Conservation (phyloP, 1,140 invertebrate genomes). For the Thrips palmi region DNA sequence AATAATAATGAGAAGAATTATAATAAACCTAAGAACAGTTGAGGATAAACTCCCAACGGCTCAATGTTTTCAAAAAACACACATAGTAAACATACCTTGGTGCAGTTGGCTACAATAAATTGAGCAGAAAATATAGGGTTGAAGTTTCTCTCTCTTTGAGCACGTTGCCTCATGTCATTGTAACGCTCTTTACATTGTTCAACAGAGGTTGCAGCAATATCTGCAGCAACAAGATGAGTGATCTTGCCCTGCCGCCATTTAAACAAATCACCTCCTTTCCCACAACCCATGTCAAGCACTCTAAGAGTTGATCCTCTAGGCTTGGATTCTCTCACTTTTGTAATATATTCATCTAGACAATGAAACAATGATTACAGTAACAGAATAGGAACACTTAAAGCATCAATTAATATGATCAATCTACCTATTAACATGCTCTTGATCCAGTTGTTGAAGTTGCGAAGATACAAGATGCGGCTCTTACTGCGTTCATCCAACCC, state of each 20-base stretch:
- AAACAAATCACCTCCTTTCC: constrained; percentile 91
- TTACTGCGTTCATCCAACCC: constrained; percentile 58
- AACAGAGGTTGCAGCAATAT: constrained; percentile 84
- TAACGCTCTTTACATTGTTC: constrained; percentile 64
- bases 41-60: not conserved
- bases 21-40: constrained; percentile 4
- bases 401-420: constrained; percentile 12
- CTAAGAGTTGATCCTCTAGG: constrained; percentile 34
- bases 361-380: constrained; percentile 8
- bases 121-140: constrained; percentile 56
- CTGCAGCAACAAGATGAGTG: constrained; percentile 76
- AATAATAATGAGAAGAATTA: not conserved
- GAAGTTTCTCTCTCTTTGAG: constrained; percentile 22
- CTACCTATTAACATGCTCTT: constrained; percentile 84
- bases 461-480: constrained; percentile 79
- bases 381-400: constrained; percentile 6
- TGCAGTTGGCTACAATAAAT: constrained; percentile 83
- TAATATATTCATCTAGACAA: constrained; percentile 37
- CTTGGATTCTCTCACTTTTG: constrained; percentile 37
- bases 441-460: constrained; percentile 99
- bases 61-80: constrained; percentile 1
- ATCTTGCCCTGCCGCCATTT: constrained; percentile 85
- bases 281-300: constrained; percentile 62
- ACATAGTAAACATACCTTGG: constrained; percentile 36
- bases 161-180: constrained; percentile 31